Percentiles rank a stretch among this genome's conserved stretches.
These are phyloP conservation scores for Pseudocheirus occidentalis DNA, from an alignment of 2,797 vertebrate species.

Conservation along the genomic window DNA sequence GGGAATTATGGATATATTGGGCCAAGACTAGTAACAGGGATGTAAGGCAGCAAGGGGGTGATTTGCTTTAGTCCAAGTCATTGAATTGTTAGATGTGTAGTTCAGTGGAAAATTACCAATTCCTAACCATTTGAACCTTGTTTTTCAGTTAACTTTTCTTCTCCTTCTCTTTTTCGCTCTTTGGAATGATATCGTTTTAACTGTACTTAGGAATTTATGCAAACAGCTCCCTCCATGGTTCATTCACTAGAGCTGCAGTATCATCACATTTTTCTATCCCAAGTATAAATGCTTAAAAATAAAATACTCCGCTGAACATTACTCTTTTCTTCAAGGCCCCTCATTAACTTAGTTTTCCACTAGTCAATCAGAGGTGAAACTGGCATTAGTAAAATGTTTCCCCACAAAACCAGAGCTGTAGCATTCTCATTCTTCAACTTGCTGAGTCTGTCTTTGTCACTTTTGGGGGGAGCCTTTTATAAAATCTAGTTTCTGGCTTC, in stretches of 20 bases:
- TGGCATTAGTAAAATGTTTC: neutral
- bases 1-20: neutral
- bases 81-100: slow-evolving; percentile 44
- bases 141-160: slow-evolving; percentile 45
- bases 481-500: slow-evolving; percentile 4
- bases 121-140: slow-evolving; percentile 50
- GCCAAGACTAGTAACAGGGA: neutral
- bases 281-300: neutral
- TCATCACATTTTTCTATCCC: slow-evolving; percentile 42
- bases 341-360: neutral
- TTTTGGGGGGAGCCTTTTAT: neutral
- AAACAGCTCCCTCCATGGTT: slow-evolving; percentile 72
- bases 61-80: neutral
- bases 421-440: neutral
- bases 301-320: neutral
- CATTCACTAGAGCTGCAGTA: slow-evolving; percentile 64
- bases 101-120: slow-evolving; percentile 53
- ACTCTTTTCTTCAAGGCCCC: neutral
- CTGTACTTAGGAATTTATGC: slow-evolving; percentile 59
- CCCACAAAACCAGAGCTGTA: neutral
- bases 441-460: neutral
- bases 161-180: slow-evolving; percentile 19
- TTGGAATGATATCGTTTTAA: slow-evolving; percentile 55
- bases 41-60: neutral
- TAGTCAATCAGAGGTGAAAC: accelerated